phyloP scores from a whole-genome alignment of 2,113 vertebrate genomes.

The Scartelaos histophorus region DNA sequence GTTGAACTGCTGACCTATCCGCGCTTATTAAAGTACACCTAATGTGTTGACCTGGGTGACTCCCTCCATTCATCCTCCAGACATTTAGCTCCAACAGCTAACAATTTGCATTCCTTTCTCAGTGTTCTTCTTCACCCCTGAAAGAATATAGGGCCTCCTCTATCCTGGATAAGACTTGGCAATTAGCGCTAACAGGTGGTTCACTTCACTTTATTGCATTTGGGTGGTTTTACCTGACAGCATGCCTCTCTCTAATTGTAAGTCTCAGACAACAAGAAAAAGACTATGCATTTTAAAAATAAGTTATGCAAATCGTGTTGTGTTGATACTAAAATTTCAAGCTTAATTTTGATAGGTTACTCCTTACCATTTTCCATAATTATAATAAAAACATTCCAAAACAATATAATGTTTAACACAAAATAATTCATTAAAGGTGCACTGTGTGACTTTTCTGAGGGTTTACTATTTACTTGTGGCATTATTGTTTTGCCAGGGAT shows the following conservation, averaged over 20 bases:
- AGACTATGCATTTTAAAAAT: background rate
- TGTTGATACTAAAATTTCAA: too few species aligned
- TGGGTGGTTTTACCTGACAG: slow-evolving; percentile 43
- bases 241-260: slow-evolving; percentile 17
- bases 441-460: too few species aligned
- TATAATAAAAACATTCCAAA: too few species aligned
- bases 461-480: too few species aligned
- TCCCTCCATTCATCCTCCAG: slow-evolving; percentile 32
- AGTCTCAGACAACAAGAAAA: slow-evolving; percentile 27
- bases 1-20: slow-evolving; percentile 39
- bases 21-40: slow-evolving; percentile 52
- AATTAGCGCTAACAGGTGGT: slow-evolving; percentile 58
- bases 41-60: slow-evolving; percentile 55
- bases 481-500: too few species aligned
- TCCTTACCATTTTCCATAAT: too few species aligned
- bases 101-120: slow-evolving; percentile 59
- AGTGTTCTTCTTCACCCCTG: slow-evolving; percentile 15
- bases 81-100: slow-evolving; percentile 47
- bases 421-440: too few species aligned
- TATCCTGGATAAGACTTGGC: slow-evolving; percentile 26
- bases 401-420: too few species aligned
- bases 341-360: too few species aligned
- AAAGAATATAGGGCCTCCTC: slow-evolving; percentile 30
- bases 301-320: background rate
- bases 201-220: slow-evolving; percentile 41